phyloP scores from a whole-genome alignment of 2,888 invertebrate species.

The Phyllotreta cruciferae region DNA sequence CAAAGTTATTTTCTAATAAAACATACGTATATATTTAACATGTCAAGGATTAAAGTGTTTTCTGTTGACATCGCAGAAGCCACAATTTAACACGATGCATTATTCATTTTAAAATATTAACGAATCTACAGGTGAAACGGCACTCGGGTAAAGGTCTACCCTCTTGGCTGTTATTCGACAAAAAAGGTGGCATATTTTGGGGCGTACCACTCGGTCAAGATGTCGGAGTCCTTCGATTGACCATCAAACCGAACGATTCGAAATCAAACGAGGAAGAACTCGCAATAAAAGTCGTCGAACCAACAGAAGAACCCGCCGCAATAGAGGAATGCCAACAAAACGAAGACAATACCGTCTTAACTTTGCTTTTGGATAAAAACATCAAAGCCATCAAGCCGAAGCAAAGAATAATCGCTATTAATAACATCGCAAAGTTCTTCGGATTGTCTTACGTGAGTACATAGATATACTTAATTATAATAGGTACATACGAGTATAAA shows the following conservation, averaged over 20 bases:
- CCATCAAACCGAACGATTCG: conserved; percentile 63
- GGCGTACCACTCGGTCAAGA: conserved; percentile 76
- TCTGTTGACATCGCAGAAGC: no score
- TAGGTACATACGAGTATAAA: neutral
- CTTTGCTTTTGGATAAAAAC: conserved; percentile 72
- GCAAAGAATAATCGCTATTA: conserved; percentile 71
- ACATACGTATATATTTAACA: no score
- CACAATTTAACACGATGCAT: no score
- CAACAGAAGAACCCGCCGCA: conserved; percentile 42
- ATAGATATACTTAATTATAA: neutral
- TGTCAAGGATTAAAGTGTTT: no score
- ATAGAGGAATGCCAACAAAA: conserved; percentile 49
- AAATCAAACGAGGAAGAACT: conserved; percentile 69
- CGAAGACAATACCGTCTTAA: conserved; percentile 63
- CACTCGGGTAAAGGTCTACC: conserved; percentile 62
- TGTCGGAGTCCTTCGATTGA: conserved; percentile 71
- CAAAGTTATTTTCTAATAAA: no score
- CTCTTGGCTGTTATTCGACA: conserved; percentile 76
- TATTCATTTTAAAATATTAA: conserved; percentile 7
- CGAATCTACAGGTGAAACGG: conserved; percentile 58
- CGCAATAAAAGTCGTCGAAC: conserved; percentile 67
- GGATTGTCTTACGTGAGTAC: conserved; percentile 70
- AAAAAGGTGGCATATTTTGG: conserved; percentile 71
- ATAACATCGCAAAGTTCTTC: conserved; percentile 75
- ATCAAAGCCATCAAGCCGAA: conserved; percentile 69